These are phyloP conservation scores for Sinotaia quadrata DNA, from an alignment of 2,888 invertebrate genomes.

Conservation along the genomic window DNA sequence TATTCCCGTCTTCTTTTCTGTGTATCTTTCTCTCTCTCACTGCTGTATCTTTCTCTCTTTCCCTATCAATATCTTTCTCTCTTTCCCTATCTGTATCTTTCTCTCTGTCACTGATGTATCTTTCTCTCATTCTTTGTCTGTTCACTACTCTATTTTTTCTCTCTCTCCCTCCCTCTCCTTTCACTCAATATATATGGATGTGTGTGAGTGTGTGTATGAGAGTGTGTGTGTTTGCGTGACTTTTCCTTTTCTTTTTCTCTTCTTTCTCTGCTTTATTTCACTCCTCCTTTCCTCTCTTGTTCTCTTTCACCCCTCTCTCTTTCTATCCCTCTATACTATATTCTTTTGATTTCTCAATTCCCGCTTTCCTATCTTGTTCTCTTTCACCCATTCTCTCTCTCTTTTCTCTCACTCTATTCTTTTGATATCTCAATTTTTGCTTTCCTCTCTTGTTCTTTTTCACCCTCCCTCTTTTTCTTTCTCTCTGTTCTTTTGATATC, in stretches of 20 bases:
- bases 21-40: neutral
- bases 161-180: neutral
- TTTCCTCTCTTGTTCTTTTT: neutral
- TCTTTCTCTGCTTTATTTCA: neutral
- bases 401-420: too few species aligned
- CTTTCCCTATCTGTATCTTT: neutral
- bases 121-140: neutral
- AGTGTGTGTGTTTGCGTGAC: conserved; percentile 11
- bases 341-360: too few species aligned
- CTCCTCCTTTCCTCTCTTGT: neutral
- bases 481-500: too few species aligned
- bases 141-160: too few species aligned
- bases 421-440: too few species aligned
- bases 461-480: conserved; percentile 3
- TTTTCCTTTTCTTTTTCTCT: neutral
- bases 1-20: neutral
- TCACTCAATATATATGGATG: neutral
- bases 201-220: conserved; percentile 12
- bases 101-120: neutral
- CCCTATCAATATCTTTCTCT: neutral
- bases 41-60: neutral
- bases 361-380: too few species aligned
- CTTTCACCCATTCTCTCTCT: neutral
- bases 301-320: neutral
- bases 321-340: conserved; percentile 1